Evolutionary conservation across 2,797 vertebrate species (phyloP).

Genomic region (Xenentodon cancila): DNA sequence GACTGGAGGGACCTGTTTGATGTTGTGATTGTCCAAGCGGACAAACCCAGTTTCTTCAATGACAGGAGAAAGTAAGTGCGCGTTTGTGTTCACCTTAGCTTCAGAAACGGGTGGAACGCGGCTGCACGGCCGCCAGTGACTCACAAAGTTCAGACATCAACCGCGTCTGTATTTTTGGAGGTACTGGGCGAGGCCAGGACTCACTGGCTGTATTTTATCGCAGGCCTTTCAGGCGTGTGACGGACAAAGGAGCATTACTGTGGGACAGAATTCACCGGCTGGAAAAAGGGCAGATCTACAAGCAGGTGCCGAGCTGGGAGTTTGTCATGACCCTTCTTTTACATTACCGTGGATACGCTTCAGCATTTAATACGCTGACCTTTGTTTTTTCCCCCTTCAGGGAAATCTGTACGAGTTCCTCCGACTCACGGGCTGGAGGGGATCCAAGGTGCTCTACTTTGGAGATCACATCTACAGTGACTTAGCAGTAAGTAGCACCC

Average conservation of each 20-base stretch:
- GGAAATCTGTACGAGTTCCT: constrained; percentile 98
- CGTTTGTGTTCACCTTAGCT: background rate
- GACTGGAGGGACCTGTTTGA: constrained; percentile 98
- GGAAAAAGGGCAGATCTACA: constrained; percentile 98
- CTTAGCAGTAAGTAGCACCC: constrained; percentile 88
- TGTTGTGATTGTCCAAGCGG: constrained; percentile 96
- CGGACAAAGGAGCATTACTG: constrained; percentile 91
- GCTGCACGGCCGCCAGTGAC: background rate
- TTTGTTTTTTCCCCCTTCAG: constrained; percentile 66
- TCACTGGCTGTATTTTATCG: constrained; percentile 12
- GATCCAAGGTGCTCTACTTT: constrained; percentile 97
- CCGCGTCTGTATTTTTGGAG: constrained; percentile 17
- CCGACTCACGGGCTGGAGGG: constrained; percentile 97
- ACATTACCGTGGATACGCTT: constrained; percentile 1
- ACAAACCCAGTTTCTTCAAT: constrained; percentile 97
- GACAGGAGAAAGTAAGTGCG: constrained; percentile 92
- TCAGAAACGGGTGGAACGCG: background rate
- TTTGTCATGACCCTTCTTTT: background rate
- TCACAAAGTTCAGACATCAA: background rate
- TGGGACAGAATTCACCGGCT: constrained; percentile 97
- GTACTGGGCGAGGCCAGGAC: constrained; percentile 1
- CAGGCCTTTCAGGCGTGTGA: constrained; percentile 96
- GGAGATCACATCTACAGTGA: constrained; percentile 99
- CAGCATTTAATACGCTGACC: background rate
- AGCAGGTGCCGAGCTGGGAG: constrained; percentile 85